These are phyloP conservation scores for Benthosema pterotum DNA, from an alignment of 2,797 vertebrate genomes.

Conservation along the genomic window DNA sequence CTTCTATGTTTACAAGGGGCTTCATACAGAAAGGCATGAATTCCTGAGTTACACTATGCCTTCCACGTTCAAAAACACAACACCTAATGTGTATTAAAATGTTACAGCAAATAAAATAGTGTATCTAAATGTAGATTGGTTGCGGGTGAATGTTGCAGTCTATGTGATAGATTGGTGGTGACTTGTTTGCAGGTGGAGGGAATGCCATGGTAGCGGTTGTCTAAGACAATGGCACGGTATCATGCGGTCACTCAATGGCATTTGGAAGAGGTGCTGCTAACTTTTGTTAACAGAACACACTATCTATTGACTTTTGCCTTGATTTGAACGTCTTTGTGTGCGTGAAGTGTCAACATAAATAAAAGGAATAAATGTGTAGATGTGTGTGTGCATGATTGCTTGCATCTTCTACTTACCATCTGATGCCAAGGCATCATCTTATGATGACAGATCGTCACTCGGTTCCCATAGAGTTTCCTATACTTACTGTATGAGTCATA, in stretches of 20 bases:
- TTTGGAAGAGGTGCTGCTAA: no score
- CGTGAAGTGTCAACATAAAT: neutral
- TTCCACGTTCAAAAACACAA: no score
- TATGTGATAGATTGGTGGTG: neutral
- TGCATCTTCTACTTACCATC: slow-evolving; percentile 58
- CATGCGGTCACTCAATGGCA: neutral
- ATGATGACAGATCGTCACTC: slow-evolving; percentile 25
- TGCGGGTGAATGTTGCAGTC: neutral
- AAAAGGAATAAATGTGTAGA: neutral
- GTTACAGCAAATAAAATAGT: no score
- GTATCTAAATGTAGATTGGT: no score
- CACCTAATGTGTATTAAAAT: no score
- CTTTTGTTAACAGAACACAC: no score
- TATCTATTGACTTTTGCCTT: neutral
- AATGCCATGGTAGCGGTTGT: no score
- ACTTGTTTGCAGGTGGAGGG: neutral
- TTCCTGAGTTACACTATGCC: no score
- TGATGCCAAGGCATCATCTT: slow-evolving; percentile 55
- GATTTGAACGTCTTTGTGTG: neutral
- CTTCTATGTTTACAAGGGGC: no score
- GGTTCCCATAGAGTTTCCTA: slow-evolving; percentile 28
- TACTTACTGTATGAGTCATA: slow-evolving; percentile 26
- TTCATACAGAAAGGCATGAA: no score
- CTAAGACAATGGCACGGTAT: neutral
- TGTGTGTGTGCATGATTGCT: neutral